Evolutionary conservation across 2,113 vertebrate species (phyloP), one percentile per base, ranked within the genome.

Genomic region (Ahaetulla prasina): DNA sequence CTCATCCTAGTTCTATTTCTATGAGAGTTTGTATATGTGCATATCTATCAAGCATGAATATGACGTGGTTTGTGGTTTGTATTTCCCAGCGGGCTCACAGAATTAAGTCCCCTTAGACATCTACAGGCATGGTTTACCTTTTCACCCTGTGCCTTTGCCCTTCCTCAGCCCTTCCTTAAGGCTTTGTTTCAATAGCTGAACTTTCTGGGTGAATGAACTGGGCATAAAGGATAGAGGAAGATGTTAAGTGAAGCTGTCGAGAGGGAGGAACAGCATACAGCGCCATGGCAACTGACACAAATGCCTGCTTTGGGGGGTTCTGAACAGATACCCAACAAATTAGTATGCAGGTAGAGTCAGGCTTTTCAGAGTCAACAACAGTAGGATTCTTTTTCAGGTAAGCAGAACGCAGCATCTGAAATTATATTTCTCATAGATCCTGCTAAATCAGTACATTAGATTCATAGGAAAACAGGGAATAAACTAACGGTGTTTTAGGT

Each of bases 281-380:
- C 91, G 52, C 95, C 95, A 95, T 94, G 95, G 94, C 96, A 96
- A 95, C 94, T 91, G 94, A 87, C 2, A 27, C 87, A 54, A 9
- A 91, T 5, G 2, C 90, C 85, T 0, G 74, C 94, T 86, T 91
- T 91, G 39, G 86, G 0, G 0, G 92, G 92, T 91, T 89, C 27
- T 0, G 92, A 94, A 23, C 92, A 23, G 50, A 52, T 95, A 9
- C 2, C 43, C 16, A 0, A 8, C 4, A 80, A 92, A 96, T 97
- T 96, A 95, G 1, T 88, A 97, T 97, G 95, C 96, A 94, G 95
- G 94, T 3, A 94, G 93, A 85, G 35, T 96, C 80, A n/a, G 92
- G 88, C n/a, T 9, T 45, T 2, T 1, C 57, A n/a, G 92, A 53
- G 93, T n/a, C 5, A 91, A 11, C 90, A 8, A 27, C 92, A 0